Evolutionary conservation across 2,888 invertebrate species (phyloP), one percentile per base, ranked within the genome.

Genomic region (Dryobotodes eremita): DNA sequence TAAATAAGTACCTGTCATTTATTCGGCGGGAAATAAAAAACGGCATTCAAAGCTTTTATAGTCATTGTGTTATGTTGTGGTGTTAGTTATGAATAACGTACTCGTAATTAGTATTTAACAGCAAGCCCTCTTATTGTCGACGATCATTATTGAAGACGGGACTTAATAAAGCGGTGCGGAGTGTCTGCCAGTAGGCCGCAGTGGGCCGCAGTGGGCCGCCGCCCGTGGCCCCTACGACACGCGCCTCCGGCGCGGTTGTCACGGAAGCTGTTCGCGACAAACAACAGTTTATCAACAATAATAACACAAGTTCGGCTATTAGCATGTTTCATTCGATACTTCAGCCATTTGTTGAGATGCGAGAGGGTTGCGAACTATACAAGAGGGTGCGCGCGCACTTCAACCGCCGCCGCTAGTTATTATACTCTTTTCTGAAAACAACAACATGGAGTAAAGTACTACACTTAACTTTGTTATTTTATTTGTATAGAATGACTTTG

Each of bases 261-360:
- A 17, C 23, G 46, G 64, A 31, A 31, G 61, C 53, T 31, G 8
- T 48, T 23, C 42, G 82, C 88, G 84, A 91, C 89, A 88, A 92
- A 90, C 89, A 90, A 90, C 90, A 88, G 81, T 89, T 91, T 88
- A 87, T 84, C 88, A 84, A 89, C 90, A 90, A 86, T 90, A 90
- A 91, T 84, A 86, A 87, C 85, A 72, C 48, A 91, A 91, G 86
- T 91, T 90, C 73, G 70, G 70, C 88, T 89, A 90, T 90, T 91
- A 90, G 86, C 86, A 85, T 88, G 88, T 89, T 89, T 89, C 86
- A 90, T 91, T 89, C 76, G 74, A 75, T 82, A 81, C 86, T 85
- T 86, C 79, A 59, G 80, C 65, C 71, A 62, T 77, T 80, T 76
- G 77, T 68, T 50, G 72, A 20, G 46, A 26, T 23, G 53, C 20